Percentiles rank a stretch among this genome's conserved stretches.
Conservation (phyloP, 2,888 invertebrate species). For the Rhimphoctona megacephalus region DNA sequence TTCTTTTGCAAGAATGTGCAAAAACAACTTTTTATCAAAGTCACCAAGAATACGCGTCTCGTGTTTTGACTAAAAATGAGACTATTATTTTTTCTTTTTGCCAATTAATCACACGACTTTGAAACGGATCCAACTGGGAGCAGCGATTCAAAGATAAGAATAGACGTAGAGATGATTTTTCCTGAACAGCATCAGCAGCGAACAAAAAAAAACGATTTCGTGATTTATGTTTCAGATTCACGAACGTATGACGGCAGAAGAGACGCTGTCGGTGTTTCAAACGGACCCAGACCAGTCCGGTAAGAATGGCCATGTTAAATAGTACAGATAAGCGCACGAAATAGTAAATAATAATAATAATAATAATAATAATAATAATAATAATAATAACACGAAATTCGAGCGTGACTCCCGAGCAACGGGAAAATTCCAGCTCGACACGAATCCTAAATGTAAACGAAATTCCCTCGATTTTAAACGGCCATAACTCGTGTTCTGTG, state of each 20-base stretch:
- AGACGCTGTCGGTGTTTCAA: slow-evolving; percentile 93
- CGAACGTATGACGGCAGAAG: slow-evolving; percentile 94
- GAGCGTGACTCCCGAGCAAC: neutral
- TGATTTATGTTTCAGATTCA: slow-evolving; percentile 90
- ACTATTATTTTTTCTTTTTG: neutral
- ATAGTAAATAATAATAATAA: neutral
- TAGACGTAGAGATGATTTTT: slow-evolving; percentile 21
- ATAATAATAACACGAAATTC: neutral
- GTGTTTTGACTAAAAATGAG: slow-evolving; percentile 13
- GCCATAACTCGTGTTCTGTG: neutral
- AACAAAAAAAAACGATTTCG: slow-evolving; percentile 1
- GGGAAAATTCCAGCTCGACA: neutral
- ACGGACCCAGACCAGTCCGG: slow-evolving; percentile 89
- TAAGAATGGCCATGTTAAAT: slow-evolving; percentile 78
- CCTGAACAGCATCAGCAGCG: slow-evolving; percentile 3
- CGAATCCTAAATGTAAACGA: neutral
- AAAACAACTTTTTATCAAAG: neutral
- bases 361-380: neutral
- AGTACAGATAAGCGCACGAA: slow-evolving; percentile 3
- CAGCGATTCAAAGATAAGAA: neutral
- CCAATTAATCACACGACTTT: slow-evolving; percentile 1
- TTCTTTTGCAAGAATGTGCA: neutral
- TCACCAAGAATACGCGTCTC: neutral
- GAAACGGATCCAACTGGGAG: neutral
- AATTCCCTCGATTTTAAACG: neutral